Percentiles rank a stretch among this genome's conserved stretches.
Evolutionary conservation across 92 coral and sea anemone species (phyloP).

Genomic region (Metridium senile): DNA sequence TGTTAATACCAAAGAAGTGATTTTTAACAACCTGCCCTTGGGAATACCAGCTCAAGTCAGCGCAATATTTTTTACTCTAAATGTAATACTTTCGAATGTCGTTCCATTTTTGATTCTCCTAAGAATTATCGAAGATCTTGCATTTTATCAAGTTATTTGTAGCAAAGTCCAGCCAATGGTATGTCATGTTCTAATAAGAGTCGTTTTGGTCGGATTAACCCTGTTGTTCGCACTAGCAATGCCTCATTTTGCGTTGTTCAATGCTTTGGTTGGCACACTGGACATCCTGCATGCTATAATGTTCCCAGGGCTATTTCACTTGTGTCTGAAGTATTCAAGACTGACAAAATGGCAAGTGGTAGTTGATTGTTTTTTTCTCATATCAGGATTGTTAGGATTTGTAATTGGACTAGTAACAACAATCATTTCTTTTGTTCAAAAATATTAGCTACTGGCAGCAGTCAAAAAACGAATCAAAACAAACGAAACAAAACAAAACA

Average conservation of each 20-base stretch:
- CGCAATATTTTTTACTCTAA: constrained; percentile 29
- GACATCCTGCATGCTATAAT: no score
- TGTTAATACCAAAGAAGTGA: constrained; percentile 42
- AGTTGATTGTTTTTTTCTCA: no score
- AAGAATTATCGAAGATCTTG: constrained; percentile 22
- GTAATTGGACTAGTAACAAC: no score
- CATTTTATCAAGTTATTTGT: background rate
- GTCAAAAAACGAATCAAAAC: no score
- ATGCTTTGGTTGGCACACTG: constrained; percentile 38
- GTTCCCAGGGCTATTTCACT: no score
- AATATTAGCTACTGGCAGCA: no score
- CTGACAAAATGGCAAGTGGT: no score
- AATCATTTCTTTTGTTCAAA: no score
- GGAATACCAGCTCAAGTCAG: constrained; percentile 19
- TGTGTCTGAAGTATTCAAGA: no score
- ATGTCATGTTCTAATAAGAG: constrained; percentile 16
- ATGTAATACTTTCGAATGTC: constrained; percentile 34
- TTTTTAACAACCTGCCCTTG: constrained; percentile 48
- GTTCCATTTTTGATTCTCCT: constrained; percentile 27
- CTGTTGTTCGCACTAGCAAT: constrained; percentile 27
- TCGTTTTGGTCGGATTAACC: constrained; percentile 23
- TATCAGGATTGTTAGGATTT: no score
- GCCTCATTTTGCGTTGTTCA: constrained; percentile 50
- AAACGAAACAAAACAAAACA: no score
- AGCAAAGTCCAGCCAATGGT: background rate